Evolutionary conservation across 2,888 invertebrate species (phyloP).

Genomic region (Unio pictorum): DNA sequence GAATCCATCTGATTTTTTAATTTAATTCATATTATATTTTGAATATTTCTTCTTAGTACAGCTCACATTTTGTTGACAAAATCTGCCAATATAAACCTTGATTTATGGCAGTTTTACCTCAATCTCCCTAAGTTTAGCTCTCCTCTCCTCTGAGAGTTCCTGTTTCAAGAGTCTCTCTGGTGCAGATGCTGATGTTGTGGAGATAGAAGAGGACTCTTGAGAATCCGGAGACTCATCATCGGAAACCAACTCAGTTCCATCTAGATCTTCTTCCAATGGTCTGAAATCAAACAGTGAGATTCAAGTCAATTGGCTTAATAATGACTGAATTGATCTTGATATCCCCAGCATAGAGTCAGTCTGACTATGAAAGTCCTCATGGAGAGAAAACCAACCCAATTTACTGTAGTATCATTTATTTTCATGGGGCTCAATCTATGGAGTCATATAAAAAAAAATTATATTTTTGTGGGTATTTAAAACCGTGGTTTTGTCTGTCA

Average conservation of each 20-base stretch:
- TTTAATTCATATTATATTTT: too few species aligned
- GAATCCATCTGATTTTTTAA: too few species aligned
- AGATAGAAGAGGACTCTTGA: slow-evolving; percentile 10
- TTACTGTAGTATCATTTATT: too few species aligned
- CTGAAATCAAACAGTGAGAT: slow-evolving; percentile 14
- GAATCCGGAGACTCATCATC: slow-evolving; percentile 37
- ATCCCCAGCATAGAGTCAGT: too few species aligned
- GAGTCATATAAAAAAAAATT: too few species aligned
- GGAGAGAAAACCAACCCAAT: too few species aligned
- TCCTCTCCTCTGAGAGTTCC: slow-evolving; percentile 70
- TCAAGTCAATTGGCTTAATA: not conserved
- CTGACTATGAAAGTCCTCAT: too few species aligned
- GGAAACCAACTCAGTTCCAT: slow-evolving; percentile 75
- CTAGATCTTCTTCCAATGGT: slow-evolving; percentile 46
- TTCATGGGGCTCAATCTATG: too few species aligned
- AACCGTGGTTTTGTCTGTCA: too few species aligned
- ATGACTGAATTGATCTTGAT: too few species aligned
- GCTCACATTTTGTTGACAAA: not conserved
- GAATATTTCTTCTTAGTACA: not conserved
- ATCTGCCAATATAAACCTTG: not conserved
- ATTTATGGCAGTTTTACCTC: slow-evolving; percentile 75
- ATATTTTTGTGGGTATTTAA: too few species aligned
- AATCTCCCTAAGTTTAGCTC: slow-evolving; percentile 82
- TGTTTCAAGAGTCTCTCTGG: slow-evolving; percentile 21
- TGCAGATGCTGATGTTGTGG: slow-evolving; percentile 14